A percentile compares a stretch with the other conserved stretches of the same genome.
Conservation (phyloP, 1,140 invertebrate species). For the Cherax destructor region DNA sequence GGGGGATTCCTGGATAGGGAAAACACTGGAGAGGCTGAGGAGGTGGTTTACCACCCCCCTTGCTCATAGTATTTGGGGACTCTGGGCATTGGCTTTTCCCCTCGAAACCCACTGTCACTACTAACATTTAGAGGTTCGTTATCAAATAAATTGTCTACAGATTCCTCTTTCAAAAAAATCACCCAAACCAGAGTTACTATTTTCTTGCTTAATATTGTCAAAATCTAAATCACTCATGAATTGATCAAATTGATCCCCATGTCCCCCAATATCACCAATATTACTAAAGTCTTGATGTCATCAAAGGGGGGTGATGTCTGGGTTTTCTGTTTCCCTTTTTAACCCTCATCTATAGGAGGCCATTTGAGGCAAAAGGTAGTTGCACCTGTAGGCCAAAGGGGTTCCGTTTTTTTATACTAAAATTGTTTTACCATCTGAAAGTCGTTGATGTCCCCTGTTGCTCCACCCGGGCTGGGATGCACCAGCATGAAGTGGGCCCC, state of each 20-base stretch:
- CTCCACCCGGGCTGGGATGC: slow-evolving; percentile 38
- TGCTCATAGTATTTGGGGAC: slow-evolving; percentile 60
- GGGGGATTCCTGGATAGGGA: slow-evolving; percentile 72
- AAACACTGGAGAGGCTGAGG: slow-evolving; percentile 71
- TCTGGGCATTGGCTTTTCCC: slow-evolving; percentile 65
- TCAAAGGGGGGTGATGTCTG: slow-evolving; percentile 49
- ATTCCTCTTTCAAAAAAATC: slow-evolving; percentile 68
- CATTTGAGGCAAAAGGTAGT: slow-evolving; percentile 42
- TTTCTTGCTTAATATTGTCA: slow-evolving; percentile 69
- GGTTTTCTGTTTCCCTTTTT: slow-evolving; percentile 56
- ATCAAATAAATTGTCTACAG: slow-evolving; percentile 66
- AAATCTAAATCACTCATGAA: slow-evolving; percentile 67
- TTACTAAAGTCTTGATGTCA: slow-evolving; percentile 61
- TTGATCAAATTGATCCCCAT: slow-evolving; percentile 69
- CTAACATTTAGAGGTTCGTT: slow-evolving; percentile 69
- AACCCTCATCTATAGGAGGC: slow-evolving; percentile 43
- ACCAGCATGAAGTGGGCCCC: slow-evolving; percentile 35
- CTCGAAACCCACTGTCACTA: slow-evolving; percentile 70
- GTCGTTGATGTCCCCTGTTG: slow-evolving; percentile 52
- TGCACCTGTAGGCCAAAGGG: slow-evolving; percentile 46
- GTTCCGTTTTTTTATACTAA: slow-evolving; percentile 66
- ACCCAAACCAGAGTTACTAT: slow-evolving; percentile 61
- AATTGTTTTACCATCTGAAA: slow-evolving; percentile 68
- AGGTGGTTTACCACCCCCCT: slow-evolving; percentile 41
- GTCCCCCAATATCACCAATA: slow-evolving; percentile 64